Evolutionary conservation across 2,888 invertebrate genomes (phyloP).

Genomic region (Schizotus pectinicornis): DNA sequence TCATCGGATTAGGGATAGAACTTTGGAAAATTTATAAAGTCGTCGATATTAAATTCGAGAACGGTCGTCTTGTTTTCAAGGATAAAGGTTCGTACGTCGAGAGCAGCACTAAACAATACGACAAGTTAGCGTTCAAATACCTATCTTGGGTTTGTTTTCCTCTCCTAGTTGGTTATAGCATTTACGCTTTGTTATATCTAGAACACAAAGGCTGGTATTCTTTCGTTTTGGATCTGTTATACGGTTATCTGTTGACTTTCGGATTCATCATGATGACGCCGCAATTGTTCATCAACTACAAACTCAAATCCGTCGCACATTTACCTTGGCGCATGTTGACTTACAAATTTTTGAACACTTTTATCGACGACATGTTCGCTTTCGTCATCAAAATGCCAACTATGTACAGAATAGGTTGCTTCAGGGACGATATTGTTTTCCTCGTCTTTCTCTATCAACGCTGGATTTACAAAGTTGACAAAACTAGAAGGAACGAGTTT

Average conservation of each 20-base stretch:
- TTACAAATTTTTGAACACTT: slow-evolving; percentile 98
- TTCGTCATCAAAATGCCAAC: slow-evolving; percentile 99
- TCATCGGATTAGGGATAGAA: slow-evolving; percentile 94
- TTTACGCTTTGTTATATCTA: slow-evolving; percentile 92
- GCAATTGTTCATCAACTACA: slow-evolving; percentile 99
- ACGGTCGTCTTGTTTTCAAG: slow-evolving; percentile 79
- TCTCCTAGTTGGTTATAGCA: slow-evolving; percentile 88
- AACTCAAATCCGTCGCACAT: slow-evolving; percentile 98
- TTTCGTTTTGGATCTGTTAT: slow-evolving; percentile 93
- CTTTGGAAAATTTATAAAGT: slow-evolving; percentile 99
- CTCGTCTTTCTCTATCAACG: slow-evolving; percentile 98
- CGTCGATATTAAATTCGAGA: slow-evolving; percentile 80
- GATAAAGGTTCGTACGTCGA: slow-evolving; percentile 98
- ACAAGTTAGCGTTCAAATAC: slow-evolving; percentile 94
- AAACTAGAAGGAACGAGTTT: slow-evolving; percentile 94
- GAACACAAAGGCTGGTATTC: slow-evolving; percentile 99
- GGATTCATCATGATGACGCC: slow-evolving; percentile 99
- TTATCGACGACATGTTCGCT: slow-evolving; percentile 99
- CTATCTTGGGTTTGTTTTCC: slow-evolving; percentile 97
- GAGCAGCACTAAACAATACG: slow-evolving; percentile 92
- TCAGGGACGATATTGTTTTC: slow-evolving; percentile 98
- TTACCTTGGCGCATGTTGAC: slow-evolving; percentile 99
- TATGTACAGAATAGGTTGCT: slow-evolving; percentile 96
- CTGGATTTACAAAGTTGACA: slow-evolving; percentile 98
- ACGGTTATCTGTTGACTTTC: slow-evolving; percentile 97